phyloP scores from a whole-genome alignment of 2,888 invertebrate genomes.

The Emmelina monodactyla region DNA sequence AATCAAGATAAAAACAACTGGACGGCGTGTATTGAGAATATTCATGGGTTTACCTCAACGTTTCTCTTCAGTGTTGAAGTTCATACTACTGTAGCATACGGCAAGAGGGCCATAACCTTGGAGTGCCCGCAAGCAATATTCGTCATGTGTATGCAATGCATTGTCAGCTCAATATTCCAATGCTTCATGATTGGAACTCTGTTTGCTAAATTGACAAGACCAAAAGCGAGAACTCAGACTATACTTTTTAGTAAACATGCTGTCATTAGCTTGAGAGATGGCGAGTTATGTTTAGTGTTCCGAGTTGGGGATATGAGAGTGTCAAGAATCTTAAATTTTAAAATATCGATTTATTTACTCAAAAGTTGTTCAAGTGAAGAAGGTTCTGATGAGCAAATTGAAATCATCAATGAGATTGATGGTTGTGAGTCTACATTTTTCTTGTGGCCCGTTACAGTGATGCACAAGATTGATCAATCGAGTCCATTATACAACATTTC shows the following conservation, averaged over 20 bases:
- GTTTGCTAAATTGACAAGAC: constrained; percentile 95
- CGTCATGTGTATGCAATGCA: constrained; percentile 94
- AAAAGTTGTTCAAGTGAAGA: constrained; percentile 82
- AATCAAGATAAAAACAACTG: constrained; percentile 66
- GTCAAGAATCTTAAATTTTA: constrained; percentile 94
- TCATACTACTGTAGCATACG: constrained; percentile 94
- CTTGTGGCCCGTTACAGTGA: constrained; percentile 95
- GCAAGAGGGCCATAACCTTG: constrained; percentile 84
- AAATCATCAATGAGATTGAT: constrained; percentile 78
- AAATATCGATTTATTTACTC: constrained; percentile 84
- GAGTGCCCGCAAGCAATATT: constrained; percentile 94
- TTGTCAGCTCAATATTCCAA: constrained; percentile 89
- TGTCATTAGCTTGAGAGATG: constrained; percentile 87
- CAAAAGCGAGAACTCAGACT: constrained; percentile 93
- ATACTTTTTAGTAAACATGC: constrained; percentile 91
- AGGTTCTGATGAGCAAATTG: constrained; percentile 78
- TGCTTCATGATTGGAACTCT: constrained; percentile 85
- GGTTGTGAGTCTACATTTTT: constrained; percentile 92
- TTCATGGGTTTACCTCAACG: constrained; percentile 89
- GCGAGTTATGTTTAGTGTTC: constrained; percentile 86
- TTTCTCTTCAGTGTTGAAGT: constrained; percentile 96
- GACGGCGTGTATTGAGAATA: constrained; percentile 87
- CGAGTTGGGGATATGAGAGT: constrained; percentile 94
- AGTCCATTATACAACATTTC: constrained; percentile 92
- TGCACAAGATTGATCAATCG: constrained; percentile 84